These are phyloP conservation scores for Bungarus multicinctus DNA, from an alignment of 2,113 vertebrate species.

Conservation along the genomic window DNA sequence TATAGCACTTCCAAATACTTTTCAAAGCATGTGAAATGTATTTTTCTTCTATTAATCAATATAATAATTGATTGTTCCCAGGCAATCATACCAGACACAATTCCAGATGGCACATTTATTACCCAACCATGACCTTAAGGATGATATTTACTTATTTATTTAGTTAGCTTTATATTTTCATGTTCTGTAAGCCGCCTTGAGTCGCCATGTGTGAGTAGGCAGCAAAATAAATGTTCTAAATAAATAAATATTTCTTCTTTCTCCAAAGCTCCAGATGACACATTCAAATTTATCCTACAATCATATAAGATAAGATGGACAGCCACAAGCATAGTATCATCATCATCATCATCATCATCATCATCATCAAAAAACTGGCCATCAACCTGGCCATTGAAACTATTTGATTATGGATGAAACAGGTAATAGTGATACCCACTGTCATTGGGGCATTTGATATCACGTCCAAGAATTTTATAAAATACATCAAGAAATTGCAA, in stretches of 20 bases:
- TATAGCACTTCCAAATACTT: neutral
- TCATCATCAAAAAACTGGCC: no score
- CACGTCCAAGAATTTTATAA: no score
- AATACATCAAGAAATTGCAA: no score
- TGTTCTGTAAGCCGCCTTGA: no score
- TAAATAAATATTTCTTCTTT: neutral
- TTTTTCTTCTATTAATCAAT: conserved; percentile 21
- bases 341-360: no score
- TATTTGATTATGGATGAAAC: no score
- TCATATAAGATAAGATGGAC: neutral
- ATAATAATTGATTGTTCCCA: conserved; percentile 50
- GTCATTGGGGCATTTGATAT: no score
- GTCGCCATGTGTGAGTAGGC: no score
- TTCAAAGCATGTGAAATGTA: neutral
- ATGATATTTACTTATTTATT: neutral
- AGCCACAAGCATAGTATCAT: neutral
- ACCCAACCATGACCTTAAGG: neutral
- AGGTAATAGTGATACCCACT: no score
- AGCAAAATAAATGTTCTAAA: no score
- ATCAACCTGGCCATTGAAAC: no score
- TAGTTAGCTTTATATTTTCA: neutral
- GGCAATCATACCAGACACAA: conserved; percentile 10
- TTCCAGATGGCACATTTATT: conserved; percentile 10
- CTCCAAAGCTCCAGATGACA: neutral
- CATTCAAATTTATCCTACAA: neutral